Base-by-base conservation (phyloP, 2,113 vertebrate genomes). In the Mus spicilegus region DNA sequence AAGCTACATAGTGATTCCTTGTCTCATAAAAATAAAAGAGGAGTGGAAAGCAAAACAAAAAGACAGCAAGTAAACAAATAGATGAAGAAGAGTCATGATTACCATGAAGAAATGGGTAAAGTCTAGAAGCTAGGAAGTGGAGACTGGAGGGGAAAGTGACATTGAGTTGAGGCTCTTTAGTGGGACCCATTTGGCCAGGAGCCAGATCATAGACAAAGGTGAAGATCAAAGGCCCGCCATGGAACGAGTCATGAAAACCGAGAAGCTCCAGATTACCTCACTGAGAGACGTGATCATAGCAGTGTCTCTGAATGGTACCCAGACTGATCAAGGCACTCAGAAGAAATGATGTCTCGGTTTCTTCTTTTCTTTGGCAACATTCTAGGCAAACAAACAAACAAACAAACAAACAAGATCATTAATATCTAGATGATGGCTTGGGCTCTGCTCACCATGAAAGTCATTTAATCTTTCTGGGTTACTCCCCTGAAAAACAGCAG, bases 201-300 rank as follows among this genome's bases (percentile, higher is more conserved):
- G 61, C 63, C 84, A 86, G 42, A 69, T 42, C 56, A 69, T 7
- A 86, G 84, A 7, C 63, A 51, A 51, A 69, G 0, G 42, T 65
- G 69, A 87, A 20, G 49, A 86, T 28, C 72, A 85, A 26, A 33
- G 51, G 1, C 77, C 54, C 51, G 33, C 14, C 24, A 86, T 54
- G 16, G 51, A 93, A 75, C 51, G 20, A 20, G 26, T 61, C 58
- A 56, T 20, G 20, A 24, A 6, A 7, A 22, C n/a, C 3, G 39
- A 87, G 80, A 36, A 30, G 56, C 63, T 65, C 19, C 46, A 36
- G 42, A 51, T 87, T 19, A 51, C 61, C 61, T 87, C 14, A 17
- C 46, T 70, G 49, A 86, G 42, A 86, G 63, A 96, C 78, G 93
- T 95, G 95, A 78, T 92, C 86, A 75, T 95, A 96, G 96, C 70